A percentile compares a stretch with the other conserved stretches of the same genome.
phyloP scores from a whole-genome alignment of 30 jellyfish, hydroid and myxozoan species.

The Aurelia coerulea region DNA sequence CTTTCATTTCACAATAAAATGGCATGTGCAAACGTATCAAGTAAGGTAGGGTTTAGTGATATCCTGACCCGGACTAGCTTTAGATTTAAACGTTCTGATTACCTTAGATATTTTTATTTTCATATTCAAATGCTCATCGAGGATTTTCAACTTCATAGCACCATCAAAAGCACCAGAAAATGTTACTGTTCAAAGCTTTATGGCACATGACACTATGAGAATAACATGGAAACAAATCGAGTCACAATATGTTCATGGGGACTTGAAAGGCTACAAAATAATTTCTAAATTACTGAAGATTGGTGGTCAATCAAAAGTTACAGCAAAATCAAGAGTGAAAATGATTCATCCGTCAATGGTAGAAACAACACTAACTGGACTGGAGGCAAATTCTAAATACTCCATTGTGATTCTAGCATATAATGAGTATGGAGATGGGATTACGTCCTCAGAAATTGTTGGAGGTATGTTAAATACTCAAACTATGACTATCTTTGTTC shows the following conservation, averaged over 20 bases:
- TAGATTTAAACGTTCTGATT: no score
- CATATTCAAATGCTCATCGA: no score
- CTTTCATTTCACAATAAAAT: no score
- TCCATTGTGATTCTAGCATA: constrained; percentile 35
- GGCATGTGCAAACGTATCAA: no score
- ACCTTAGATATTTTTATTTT: no score
- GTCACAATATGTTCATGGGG: constrained; percentile 37
- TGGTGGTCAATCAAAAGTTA: constrained; percentile 30
- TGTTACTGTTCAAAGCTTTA: constrained; percentile 10
- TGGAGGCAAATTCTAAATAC: constrained; percentile 56
- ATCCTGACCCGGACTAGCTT: no score
- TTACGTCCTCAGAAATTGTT: background rate
- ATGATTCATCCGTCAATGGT: constrained; percentile 44
- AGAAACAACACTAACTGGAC: background rate
- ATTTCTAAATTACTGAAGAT: constrained; percentile 17
- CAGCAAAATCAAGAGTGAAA: background rate
- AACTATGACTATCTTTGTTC: no score
- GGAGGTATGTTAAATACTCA: constrained; percentile 46
- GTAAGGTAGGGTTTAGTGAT: no score
- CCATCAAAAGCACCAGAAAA: constrained; percentile 61
- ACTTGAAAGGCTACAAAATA: constrained; percentile 63
- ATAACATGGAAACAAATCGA: constrained; percentile 34
- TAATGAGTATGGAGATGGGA: constrained; percentile 71
- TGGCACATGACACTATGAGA: constrained; percentile 20
- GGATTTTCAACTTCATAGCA: constrained; percentile 4